These are phyloP conservation scores for Mycetomoellerius zeteki DNA, from an alignment of 1,140 invertebrate species.

Conservation along the genomic window DNA sequence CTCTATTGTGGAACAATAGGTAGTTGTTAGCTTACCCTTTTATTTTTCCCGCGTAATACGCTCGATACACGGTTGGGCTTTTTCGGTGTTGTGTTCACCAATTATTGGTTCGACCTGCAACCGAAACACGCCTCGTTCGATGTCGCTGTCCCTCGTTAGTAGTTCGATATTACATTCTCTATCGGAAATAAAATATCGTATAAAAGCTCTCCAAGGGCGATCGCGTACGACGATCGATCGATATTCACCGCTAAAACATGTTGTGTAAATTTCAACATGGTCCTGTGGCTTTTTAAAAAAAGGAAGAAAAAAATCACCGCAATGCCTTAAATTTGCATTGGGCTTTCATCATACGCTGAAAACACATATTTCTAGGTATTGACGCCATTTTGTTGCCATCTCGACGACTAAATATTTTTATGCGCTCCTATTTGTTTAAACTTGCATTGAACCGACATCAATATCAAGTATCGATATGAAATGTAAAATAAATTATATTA, in stretches of 20 bases:
- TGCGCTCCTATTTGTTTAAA: constrained; percentile 31
- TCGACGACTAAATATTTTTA: constrained; percentile 16
- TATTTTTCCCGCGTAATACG: constrained; percentile 53
- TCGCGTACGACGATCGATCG: constrained; percentile 50
- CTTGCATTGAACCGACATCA: constrained; percentile 1
- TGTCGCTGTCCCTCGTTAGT: constrained; percentile 62
- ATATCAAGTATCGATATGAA: constrained; percentile 7
- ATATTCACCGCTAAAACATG: constrained; percentile 71
- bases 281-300: constrained; percentile 46
- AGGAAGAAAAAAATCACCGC: constrained; percentile 1
- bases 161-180: constrained; percentile 71
- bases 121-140: constrained; percentile 64
- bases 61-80: constrained; percentile 45
- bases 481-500: constrained; percentile 45
- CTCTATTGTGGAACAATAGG: constrained; percentile 33
- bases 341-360: constrained; percentile 40
- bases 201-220: constrained; percentile 53
- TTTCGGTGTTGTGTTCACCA: constrained; percentile 55
- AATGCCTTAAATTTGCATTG: constrained; percentile 71
- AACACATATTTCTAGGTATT: constrained; percentile 52
- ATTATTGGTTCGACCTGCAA: constrained; percentile 62
- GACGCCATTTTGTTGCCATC: constrained; percentile 40
- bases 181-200: constrained; percentile 71
- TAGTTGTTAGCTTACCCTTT: constrained; percentile 39
- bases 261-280: constrained; percentile 73